These are phyloP conservation scores for Gobionotothen gibberifrons DNA, from an alignment of 2,797 vertebrate species.

Conservation along the genomic window DNA sequence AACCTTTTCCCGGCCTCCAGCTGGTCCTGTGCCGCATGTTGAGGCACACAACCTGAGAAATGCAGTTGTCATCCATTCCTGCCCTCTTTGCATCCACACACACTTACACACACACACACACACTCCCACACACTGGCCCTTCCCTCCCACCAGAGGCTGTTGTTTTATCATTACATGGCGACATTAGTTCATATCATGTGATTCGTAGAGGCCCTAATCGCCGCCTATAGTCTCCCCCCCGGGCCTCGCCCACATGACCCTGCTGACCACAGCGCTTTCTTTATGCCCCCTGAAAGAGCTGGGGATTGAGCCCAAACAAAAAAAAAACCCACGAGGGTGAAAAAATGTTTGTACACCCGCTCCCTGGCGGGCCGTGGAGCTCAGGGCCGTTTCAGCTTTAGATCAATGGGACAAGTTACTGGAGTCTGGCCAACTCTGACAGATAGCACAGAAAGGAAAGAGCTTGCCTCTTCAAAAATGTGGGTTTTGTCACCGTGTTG, in stretches of 20 bases:
- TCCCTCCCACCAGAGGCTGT: constrained; percentile 76
- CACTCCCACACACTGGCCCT: constrained; percentile 14
- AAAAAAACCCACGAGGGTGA: constrained; percentile 86
- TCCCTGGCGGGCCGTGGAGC: constrained; percentile 63
- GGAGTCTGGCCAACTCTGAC: constrained; percentile 88
- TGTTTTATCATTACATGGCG: constrained; percentile 91
- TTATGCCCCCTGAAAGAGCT: constrained; percentile 90
- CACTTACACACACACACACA: constrained; percentile 53
- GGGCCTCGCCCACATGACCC: constrained; percentile 88
- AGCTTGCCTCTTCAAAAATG: constrained; percentile 82
- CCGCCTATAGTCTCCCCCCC: constrained; percentile 89
- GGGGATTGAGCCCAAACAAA: constrained; percentile 94
- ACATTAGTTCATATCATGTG: constrained; percentile 94
- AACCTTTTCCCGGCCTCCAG: constrained; percentile 26
- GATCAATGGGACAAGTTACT: constrained; percentile 89
- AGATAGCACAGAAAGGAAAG: constrained; percentile 81
- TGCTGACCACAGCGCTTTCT: constrained; percentile 93
- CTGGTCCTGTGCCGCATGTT: constrained; percentile 51
- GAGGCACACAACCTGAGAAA: constrained; percentile 87
- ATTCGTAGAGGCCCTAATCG: constrained; percentile 89
- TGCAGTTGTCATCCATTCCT: constrained; percentile 90
- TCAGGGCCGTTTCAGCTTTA: constrained; percentile 76
- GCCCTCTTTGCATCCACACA: constrained; percentile 61
- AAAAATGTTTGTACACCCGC: constrained; percentile 88
- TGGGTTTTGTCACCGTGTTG: constrained; percentile 69